A percentile compares a stretch with the other conserved stretches of the same genome.
phyloP scores from a whole-genome alignment of 2,113 vertebrate genomes.

The Lophius piscatorius region DNA sequence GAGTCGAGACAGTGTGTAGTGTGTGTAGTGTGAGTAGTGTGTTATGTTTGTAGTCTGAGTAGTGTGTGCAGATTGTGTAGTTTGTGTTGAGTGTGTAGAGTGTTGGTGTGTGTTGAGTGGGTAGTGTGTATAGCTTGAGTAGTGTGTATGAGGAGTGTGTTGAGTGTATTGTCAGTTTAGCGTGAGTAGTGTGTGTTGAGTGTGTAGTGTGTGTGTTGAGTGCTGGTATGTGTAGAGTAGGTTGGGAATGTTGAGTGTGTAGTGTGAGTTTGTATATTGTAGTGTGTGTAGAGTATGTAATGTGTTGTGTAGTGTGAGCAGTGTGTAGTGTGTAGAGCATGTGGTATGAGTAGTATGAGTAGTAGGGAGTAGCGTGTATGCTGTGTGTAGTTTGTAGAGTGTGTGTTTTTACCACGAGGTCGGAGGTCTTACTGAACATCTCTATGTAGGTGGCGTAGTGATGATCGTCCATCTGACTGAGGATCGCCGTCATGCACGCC shows the following conservation, averaged over 20 bases:
- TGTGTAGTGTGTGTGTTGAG: not conserved
- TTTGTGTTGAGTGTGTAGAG: not conserved
- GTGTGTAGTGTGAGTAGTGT: not conserved
- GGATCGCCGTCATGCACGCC: conserved; percentile 96
- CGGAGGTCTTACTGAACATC: conserved; percentile 87
- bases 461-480: conserved; percentile 92
- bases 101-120: too few relatives aligned
- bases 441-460: conserved; percentile 94
- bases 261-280: not conserved
- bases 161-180: not conserved
- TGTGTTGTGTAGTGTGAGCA: not conserved
- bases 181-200: not conserved
- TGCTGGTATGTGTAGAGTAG: too few relatives aligned
- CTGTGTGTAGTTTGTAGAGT: not conserved
- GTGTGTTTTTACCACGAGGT: conserved; percentile 86
- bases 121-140: too few relatives aligned
- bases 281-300: not conserved
- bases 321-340: not conserved
- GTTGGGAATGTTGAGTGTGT: too few relatives aligned
- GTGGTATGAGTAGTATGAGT: too few relatives aligned
- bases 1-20: too few relatives aligned
- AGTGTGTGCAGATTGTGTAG: too few relatives aligned
- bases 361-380: too few relatives aligned
- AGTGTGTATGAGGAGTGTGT: not conserved
- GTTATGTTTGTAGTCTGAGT: conserved; percentile 2